Conservation (phyloP, 2,113 vertebrate genomes). For the Cyprinodon variegatus region DNA sequence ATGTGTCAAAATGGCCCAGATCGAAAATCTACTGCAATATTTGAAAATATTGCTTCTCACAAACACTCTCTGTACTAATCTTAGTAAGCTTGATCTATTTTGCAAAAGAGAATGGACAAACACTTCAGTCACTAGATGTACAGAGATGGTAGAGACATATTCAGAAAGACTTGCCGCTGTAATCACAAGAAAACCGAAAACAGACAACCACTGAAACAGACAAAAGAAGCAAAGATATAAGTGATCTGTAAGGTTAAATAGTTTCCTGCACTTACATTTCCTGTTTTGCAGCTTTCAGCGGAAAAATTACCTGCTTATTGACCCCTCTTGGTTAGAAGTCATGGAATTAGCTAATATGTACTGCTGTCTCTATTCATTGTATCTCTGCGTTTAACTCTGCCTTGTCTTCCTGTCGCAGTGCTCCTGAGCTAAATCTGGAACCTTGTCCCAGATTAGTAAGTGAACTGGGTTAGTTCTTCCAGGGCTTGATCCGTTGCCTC, state of each 20-base stretch:
- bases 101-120: no score
- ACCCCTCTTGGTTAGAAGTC: background rate
- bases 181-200: no score
- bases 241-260: background rate
- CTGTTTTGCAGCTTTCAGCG: background rate
- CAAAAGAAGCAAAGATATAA: background rate
- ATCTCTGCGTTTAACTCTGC: background rate
- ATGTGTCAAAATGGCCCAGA: no score
- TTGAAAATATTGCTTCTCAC: no score
- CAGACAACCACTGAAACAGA: background rate
- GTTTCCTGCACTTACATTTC: background rate
- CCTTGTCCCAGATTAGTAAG: constrained; percentile 69
- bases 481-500: constrained; percentile 60
- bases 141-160: no score
- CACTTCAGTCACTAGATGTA: no score
- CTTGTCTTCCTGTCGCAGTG: constrained; percentile 31
- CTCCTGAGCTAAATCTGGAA: constrained; percentile 58
- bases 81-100: no score
- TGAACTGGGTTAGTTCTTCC: constrained; percentile 77
- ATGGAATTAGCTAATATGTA: background rate
- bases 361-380: background rate
- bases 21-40: no score
- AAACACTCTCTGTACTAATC: no score
- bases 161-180: no score
- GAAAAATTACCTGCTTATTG: background rate